Conservation (phyloP, 2,113 vertebrate genomes). For the Gambusia affinis region DNA sequence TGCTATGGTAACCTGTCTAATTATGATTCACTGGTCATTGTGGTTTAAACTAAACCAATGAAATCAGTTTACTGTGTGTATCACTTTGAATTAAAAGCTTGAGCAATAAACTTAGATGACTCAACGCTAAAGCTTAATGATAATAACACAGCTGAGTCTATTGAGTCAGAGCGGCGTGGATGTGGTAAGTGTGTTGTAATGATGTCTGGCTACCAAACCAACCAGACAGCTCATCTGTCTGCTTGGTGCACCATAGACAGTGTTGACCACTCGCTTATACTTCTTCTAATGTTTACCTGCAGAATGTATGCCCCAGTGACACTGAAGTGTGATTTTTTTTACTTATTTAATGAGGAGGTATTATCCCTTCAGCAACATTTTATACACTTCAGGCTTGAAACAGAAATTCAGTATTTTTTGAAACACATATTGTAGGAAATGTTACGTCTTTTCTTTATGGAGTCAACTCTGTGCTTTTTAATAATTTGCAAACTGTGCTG, state of each 20-base stretch:
- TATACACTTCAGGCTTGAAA: neutral
- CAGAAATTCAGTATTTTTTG: neutral
- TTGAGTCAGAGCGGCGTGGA: slow-evolving; percentile 33
- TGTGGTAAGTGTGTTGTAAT: slow-evolving; percentile 37
- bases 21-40: neutral
- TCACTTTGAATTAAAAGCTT: neutral
- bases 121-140: slow-evolving; percentile 12
- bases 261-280: neutral
- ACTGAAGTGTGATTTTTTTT: neutral
- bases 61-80: neutral
- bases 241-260: neutral
- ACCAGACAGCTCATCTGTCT: slow-evolving; percentile 28
- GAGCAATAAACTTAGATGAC: slow-evolving; percentile 2
- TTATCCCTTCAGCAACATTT: neutral
- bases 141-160: slow-evolving; percentile 47
- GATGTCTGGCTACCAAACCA: slow-evolving; percentile 24
- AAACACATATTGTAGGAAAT: neutral
- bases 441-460: neutral
- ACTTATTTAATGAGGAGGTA: neutral
- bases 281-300: neutral
- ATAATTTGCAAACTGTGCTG: neutral
- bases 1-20: neutral
- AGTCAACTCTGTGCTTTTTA: neutral
- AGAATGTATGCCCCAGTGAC: neutral
- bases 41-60: neutral